Percentiles rank a stretch among this genome's conserved stretches.
Evolutionary conservation across 2,797 vertebrate species (phyloP).

Genomic region (Spinus olivaceus): DNA sequence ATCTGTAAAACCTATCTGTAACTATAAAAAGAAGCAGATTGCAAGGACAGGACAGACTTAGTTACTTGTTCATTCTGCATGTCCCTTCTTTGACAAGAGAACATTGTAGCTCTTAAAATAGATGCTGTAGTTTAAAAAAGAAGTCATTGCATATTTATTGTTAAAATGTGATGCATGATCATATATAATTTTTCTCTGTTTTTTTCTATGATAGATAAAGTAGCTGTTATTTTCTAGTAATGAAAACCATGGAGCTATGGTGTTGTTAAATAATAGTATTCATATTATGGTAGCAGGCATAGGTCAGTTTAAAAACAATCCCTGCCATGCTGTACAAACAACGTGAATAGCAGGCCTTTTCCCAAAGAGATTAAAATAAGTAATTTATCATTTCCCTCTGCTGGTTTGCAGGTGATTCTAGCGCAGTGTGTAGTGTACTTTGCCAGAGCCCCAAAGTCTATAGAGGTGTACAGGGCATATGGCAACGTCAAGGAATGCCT

Average conservation of each 20-base stretch:
- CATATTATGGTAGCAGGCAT: neutral
- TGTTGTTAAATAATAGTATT: neutral
- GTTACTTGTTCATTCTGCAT: neutral
- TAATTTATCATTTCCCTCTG: neutral
- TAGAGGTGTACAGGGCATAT: slow-evolving; percentile 89
- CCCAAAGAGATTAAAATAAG: neutral
- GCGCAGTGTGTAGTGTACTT: slow-evolving; percentile 93
- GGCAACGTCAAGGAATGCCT: slow-evolving; percentile 86
- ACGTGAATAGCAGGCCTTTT: neutral
- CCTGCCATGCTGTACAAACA: neutral
- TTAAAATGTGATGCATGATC: neutral
- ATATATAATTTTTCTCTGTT: accelerated
- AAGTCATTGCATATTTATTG: neutral
- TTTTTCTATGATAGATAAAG: neutral
- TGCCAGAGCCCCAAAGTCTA: slow-evolving; percentile 90
- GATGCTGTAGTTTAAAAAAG: neutral
- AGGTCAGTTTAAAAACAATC: neutral
- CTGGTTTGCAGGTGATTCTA: slow-evolving; percentile 85
- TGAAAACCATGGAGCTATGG: neutral
- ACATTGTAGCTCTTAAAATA: neutral
- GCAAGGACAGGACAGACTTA: neutral
- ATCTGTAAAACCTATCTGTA: neutral
- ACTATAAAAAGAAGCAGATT: neutral
- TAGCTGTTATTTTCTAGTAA: neutral
- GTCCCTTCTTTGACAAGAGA: neutral